Evolutionary conservation across 2,113 vertebrate species (phyloP), one percentile per base, ranked within the genome.

Genomic region (Daubentonia madagascariensis): DNA sequence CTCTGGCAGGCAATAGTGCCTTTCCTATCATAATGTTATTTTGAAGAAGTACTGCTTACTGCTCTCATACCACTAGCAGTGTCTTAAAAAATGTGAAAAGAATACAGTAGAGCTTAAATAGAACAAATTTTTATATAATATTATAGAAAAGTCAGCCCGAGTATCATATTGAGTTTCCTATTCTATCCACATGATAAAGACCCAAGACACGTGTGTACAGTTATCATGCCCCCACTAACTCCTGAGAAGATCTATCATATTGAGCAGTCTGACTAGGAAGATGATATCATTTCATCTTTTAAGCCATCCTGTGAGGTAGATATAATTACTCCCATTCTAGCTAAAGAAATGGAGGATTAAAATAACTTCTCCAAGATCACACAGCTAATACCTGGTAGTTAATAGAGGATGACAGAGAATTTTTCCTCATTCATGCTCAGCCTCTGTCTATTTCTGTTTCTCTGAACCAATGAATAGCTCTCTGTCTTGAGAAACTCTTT

Each of bases 1-100:
- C 3, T 28, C 45, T 67, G 8, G 12, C 11, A 1, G 35, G 32
- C 30, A 22, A 6, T 14, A 20, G 4, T 5, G 1, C 37, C 45
- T 43, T 67, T 72, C 75, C 80, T 37, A 3, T 30, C 1, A 0
- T 7, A 22, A 23, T 5, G 14, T 45, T 40, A 40, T 76, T 79
- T 68, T 84, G 45, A 78, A 63, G 83, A 88, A 61, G 25, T 22
- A 11, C 37, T 72, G 59, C 37, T 65, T 32, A 40, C 32, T 65
- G 35, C 23, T 52, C 5, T 67, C 73, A 18, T 48, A 57, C 12
- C 30, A 48, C 40, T 75, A 52, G 4, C 20, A 35, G 9, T 63
- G 57, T 70, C 50, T 78, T 89, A 23, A 78, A 54, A 89, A 52
- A 70, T 84, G 16, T 4, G 9, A 40, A 72, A 84, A 63, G 13